Base-by-base conservation (phyloP, 2,797 vertebrate species). In the Sandelia bainsii region DNA sequence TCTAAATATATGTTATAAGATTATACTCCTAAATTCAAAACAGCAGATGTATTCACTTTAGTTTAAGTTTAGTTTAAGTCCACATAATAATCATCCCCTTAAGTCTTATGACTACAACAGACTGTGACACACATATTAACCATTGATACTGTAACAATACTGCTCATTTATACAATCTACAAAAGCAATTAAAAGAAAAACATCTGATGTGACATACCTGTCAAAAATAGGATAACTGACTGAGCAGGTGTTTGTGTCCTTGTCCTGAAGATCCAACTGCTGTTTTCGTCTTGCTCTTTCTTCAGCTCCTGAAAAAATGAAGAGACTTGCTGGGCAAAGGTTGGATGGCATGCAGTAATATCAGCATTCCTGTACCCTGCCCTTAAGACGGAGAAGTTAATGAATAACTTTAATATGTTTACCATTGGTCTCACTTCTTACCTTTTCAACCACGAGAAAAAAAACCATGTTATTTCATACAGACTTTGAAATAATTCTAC, bases 381-480 rank as follows among this genome's bases (percentile, higher is more conserved):
- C 67, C 79, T 80, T 13, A 88, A 88, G 83, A 80, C 80, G 27
- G 4, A 56, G 17, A 58, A 4, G 91, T 93, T 91, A 94, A 93
- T 94, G 65, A 88, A 69, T 93, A 90, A 92, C 91, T 86, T 75
- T 27, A 68, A 40, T 23, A 52, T 34, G 54, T 65, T 81, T 63
- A 5, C 16, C 25, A 19, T 25, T 71, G 57, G 7, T 51, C 25
- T 29, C 19, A 4, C 23, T 12, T 25, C 20, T 48, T 37, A 8
- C 22, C 44, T 19, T 57, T 59, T 27, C 9, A 68, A 19, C n/a
- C 17, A 13, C 22, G 1, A 34, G 8, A 2, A 40, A 46, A 42
- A 10, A 9, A 27, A 19, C 9, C 0, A 8, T 1, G 25, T 48
- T 52, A 29, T 49, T 62, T 20, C 4, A 19, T 19, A 49, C 2